Evolutionary conservation across 2,797 vertebrate species (phyloP), one percentile per base, ranked within the genome.

Genomic region (Dryobates pubescens): DNA sequence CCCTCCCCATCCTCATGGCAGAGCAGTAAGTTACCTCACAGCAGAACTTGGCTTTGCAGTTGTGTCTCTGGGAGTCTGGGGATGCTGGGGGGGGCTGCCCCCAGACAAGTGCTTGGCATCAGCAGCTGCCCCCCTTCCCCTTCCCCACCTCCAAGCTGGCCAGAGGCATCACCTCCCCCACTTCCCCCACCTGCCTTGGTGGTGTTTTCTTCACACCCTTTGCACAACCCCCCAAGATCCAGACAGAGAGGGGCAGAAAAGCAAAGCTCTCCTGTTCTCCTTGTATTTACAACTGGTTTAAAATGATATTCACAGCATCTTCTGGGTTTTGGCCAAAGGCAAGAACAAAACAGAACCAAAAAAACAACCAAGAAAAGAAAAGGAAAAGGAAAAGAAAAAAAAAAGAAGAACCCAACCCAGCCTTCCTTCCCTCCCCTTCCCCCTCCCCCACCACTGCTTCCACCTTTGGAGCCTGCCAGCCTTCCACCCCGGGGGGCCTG

Each of bases 281-380:
- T 98, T 98, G 97, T 99, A 99, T 99, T 99, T 99, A 99, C 99
- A 43, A 99, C 97, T 97, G 98, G 97, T 97, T 98, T 97, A 98
- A 98, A 98, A 98, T 98, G 97, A 99, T 99, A 99, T 99, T 98
- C 98, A 99, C 99, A 99, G 98, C 98, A 98, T 98, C 97, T 98
- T 98, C 98, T 97, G 96, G 96, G 97, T 98, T 98, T 98, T 98
- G 97, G 98, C 98, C 97, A 97, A 97, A 96, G 97, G n/a, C 19
- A 67, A 13, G 38, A 38, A 13, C 38, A 67, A 65, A 64, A 43
- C 16, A 43, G 10, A 36, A 36, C 36, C 36, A 36, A 36, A 64
- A 62, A 27, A 11, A 18, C 13, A 30, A 30, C 12, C 17, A n/a
- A 29, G 20, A 30, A 22, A 18, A 32, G 11, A 32, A 32, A 12